Conservation (phyloP, 2,888 invertebrate species). For the Spodoptera exigua region DNA sequence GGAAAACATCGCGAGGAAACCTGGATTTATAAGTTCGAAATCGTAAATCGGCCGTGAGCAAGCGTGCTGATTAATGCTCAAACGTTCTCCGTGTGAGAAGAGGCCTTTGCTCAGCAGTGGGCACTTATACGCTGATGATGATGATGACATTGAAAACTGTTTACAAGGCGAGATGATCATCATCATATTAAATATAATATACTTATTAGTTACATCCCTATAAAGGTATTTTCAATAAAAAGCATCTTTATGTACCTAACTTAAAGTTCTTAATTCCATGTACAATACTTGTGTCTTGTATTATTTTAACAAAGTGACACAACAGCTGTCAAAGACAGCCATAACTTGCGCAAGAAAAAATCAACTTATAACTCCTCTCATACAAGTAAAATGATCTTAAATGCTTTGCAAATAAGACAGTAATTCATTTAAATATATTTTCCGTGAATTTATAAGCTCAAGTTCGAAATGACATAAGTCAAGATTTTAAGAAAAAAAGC, state of each 20-base stretch:
- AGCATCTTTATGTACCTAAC: accelerated
- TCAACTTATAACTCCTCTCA: constrained; percentile 57
- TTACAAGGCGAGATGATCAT: no score
- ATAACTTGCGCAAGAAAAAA: constrained; percentile 59
- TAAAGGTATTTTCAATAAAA: not conserved
- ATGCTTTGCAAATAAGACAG: constrained; percentile 38
- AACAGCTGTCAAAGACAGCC: constrained; percentile 37
- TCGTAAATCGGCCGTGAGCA: no score
- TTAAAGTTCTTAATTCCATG: not conserved
- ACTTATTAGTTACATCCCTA: no score
- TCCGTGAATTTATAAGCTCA: not conserved
- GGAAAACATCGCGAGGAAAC: no score
- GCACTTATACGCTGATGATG: no score
- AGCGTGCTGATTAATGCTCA: no score
- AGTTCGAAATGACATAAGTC: constrained; percentile 21
- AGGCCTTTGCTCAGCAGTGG: no score
- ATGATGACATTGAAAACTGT: no score
- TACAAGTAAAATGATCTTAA: constrained; percentile 49
- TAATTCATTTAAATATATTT: constrained; percentile 38
- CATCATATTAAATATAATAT: no score
- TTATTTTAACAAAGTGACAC: constrained; percentile 4
- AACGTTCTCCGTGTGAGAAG: no score
- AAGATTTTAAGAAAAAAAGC: constrained; percentile 26
- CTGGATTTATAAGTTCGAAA: no score
- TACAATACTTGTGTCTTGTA: not conserved